Evolutionary conservation across 2,113 vertebrate genomes (phyloP), one percentile per base, ranked within the genome.

Genomic region (Nycticorax nycticorax): DNA sequence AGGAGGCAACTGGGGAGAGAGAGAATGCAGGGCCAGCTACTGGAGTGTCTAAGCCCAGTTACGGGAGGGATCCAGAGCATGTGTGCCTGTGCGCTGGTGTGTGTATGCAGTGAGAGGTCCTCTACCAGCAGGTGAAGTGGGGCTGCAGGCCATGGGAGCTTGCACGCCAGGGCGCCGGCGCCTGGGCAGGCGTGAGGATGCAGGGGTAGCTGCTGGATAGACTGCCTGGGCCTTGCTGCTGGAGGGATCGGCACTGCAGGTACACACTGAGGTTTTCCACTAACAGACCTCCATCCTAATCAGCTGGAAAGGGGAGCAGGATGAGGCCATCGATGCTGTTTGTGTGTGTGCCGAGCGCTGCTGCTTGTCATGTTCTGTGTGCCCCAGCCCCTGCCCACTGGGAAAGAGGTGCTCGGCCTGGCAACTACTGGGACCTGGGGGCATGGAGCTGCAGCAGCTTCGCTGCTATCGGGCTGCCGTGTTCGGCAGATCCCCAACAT

Each of bases 381-480:
- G 32, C 27, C 50, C 69, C 20, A 26, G 52, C 55, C 32, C 12
- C 6, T 9, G 20, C 35, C 13, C 2, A 2, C 53, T 27, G 56
- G 14, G 27, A 62, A 62, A 37, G 14, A 18, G 26, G 12, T 11
- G 39, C 14, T 48, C 33, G 9, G 43, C 14, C 24, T 19, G 3
- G 23, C 2, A 3, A 9, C 41, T 9, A 18, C 18, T 22, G 23
- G 55, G 32, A 47, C 33, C 19, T 2, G 5, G 14, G 20, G 43
- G 14, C 56, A 48, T 6, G 33, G 33, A 23, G 56, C 73, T 48
- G 57, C 33, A 30, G 56, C 56, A 39, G 45, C n/a, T 22, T 78
- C 3, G 5, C 57, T 1, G 2, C 57, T 50, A 26, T 13, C 4
- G 0, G 20, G 57, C 43, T 32, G 35, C 35, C 4, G 4, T 10